Percentiles rank a stretch among this genome's conserved stretches.
These are phyloP conservation scores for Nematostella vectensis DNA, from an alignment of 92 coral and sea anemone species.

Conservation along the genomic window DNA sequence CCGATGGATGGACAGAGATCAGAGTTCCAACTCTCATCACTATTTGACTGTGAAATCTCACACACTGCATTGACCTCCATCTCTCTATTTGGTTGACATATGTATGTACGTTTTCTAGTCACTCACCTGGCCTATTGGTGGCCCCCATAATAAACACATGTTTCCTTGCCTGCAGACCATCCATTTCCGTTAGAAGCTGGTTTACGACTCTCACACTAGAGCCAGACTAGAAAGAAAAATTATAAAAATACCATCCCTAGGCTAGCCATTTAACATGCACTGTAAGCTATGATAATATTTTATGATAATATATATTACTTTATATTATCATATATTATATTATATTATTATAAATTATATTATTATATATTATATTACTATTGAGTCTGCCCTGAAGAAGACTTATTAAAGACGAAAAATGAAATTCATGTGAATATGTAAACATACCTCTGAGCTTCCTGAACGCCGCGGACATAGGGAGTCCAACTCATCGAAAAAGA, in stretches of 20 bases:
- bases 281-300: not conserved
- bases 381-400: no score
- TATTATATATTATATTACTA: no score
- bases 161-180: slow-evolving; percentile 92
- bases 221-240: slow-evolving; percentile 51
- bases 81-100: no score
- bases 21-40: no score
- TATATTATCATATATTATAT: no score
- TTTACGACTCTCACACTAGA: slow-evolving; percentile 92
- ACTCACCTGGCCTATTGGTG: slow-evolving; percentile 90
- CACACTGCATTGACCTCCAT: no score
- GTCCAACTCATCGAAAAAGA: slow-evolving; percentile 96
- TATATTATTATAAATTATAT: not conserved
- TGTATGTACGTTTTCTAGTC: no score
- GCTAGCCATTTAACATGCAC: not conserved
- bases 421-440: no score
- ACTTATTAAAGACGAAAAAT: no score
- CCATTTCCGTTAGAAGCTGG: slow-evolving; percentile 98
- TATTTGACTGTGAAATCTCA: no score
- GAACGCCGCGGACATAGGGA: slow-evolving; percentile 94
- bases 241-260: not conserved
- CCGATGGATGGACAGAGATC: no score
- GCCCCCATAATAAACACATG: slow-evolving; percentile 98
- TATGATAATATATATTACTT: not conserved
- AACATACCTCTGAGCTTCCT: slow-evolving; percentile 79